Percentiles rank a stretch among this genome's conserved stretches.
Conservation (phyloP, 2,888 invertebrate species). For the Chrysina gloriosa region DNA sequence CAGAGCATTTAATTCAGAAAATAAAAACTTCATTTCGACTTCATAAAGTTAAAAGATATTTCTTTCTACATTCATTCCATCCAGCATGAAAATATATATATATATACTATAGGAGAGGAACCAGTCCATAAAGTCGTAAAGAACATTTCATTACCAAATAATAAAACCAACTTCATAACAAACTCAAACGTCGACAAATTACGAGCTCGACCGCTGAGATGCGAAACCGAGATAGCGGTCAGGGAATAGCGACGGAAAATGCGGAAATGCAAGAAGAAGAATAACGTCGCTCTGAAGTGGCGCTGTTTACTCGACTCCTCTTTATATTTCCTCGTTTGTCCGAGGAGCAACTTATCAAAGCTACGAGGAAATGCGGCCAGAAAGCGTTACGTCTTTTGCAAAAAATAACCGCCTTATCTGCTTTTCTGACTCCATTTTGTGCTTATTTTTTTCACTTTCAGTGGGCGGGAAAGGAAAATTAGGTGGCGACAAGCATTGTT, state of each 20-base stretch:
- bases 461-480: background rate
- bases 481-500: background rate
- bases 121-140: no score
- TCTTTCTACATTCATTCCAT: no score
- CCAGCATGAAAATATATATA: no score
- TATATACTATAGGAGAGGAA: no score
- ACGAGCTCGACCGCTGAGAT: background rate
- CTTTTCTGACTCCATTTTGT: background rate
- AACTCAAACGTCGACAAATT: background rate
- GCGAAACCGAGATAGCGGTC: background rate
- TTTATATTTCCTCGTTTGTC: background rate
- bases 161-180: no score
- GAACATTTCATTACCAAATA: no score
- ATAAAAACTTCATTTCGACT: no score
- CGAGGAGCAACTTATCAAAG: background rate
- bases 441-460: no score
- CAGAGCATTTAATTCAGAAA: no score
- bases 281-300: background rate
- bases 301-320: background rate
- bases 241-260: background rate
- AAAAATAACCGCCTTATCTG: background rate
- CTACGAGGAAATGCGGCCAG: background rate
- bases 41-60: no score
- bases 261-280: background rate
- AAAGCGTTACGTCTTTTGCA: background rate